phyloP scores from a whole-genome alignment of 1,140 invertebrate genomes.

The Polyergus mexicanus region DNA sequence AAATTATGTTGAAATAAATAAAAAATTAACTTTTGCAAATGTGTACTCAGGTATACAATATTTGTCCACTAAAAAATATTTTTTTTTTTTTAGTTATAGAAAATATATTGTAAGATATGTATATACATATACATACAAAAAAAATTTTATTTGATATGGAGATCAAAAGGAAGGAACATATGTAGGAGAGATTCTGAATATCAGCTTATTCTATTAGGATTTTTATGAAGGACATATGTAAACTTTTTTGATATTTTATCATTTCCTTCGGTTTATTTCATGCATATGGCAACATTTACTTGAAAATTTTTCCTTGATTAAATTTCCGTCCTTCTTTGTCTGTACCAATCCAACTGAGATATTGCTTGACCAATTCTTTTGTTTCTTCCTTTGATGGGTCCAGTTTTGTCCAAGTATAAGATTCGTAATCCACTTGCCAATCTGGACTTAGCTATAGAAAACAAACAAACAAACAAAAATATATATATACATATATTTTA shows the following conservation, averaged over 20 bases:
- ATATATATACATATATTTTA: not conserved
- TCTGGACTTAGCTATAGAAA: constrained; percentile 92
- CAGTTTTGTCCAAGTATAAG: constrained; percentile 98
- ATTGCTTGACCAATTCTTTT: constrained; percentile 96
- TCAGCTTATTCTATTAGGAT: constrained; percentile 54
- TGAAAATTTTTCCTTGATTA: constrained; percentile 99
- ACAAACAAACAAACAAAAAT: constrained; percentile 55
- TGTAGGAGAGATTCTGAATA: constrained; percentile 23
- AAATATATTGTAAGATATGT: not conserved
- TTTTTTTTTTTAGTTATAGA: not conserved
- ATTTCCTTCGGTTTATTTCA: constrained; percentile 78
- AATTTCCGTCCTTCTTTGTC: constrained; percentile 97
- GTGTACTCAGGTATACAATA: not conserved
- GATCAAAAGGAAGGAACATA: constrained; percentile 60
- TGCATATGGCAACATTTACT: constrained; percentile 89
- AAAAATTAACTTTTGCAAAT: constrained; percentile 10
- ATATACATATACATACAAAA: not conserved
- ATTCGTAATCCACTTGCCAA: constrained; percentile 99
- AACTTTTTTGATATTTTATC: constrained; percentile 65
- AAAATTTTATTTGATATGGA: constrained; percentile 26
- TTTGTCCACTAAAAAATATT: not conserved
- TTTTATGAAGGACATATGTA: constrained; percentile 63
- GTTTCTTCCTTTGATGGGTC: constrained; percentile 94
- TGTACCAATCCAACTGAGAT: constrained; percentile 96
- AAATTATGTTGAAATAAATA: constrained; percentile 16